Percentiles rank a stretch among this genome's conserved stretches.
Conservation (phyloP, 2,113 vertebrate genomes). For the Numida meleagris region DNA sequence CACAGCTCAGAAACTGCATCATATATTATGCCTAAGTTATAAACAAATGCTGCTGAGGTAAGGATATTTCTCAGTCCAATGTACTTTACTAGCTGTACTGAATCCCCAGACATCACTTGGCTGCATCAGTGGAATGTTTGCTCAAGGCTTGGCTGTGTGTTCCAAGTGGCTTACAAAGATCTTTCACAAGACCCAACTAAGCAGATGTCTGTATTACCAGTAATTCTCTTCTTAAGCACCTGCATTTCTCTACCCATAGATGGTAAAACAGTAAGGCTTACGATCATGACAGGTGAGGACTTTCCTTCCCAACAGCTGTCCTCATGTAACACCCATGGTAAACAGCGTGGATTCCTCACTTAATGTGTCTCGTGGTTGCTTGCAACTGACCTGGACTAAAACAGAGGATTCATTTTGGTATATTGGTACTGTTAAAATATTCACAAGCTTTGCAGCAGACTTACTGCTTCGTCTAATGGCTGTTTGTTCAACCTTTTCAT, state of each 20-base stretch:
- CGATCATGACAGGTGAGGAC: background rate
- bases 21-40: slow-evolving; percentile 68
- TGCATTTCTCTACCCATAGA: background rate
- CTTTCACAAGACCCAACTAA: slow-evolving; percentile 32
- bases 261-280: background rate
- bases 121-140: slow-evolving; percentile 56
- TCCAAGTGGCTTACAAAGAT: slow-evolving; percentile 35
- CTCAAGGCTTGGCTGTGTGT: slow-evolving; percentile 17
- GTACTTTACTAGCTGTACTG: slow-evolving; percentile 39
- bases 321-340: background rate
- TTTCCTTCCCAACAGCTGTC: background rate
- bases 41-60: slow-evolving; percentile 74
- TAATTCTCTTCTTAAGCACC: slow-evolving; percentile 10
- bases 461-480: background rate
- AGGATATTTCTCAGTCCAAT: slow-evolving; percentile 64
- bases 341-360: background rate
- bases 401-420: background rate
- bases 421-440: background rate
- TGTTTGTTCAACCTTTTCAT: background rate
- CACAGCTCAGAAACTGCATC: slow-evolving; percentile 56
- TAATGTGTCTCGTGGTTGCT: background rate
- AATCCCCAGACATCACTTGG: slow-evolving; percentile 52
- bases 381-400: background rate
- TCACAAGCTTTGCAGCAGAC: background rate
- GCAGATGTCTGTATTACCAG: slow-evolving; percentile 19